These are phyloP conservation scores for Psylliodes chrysocephalus DNA, from an alignment of 2,888 invertebrate species.

Conservation along the genomic window DNA sequence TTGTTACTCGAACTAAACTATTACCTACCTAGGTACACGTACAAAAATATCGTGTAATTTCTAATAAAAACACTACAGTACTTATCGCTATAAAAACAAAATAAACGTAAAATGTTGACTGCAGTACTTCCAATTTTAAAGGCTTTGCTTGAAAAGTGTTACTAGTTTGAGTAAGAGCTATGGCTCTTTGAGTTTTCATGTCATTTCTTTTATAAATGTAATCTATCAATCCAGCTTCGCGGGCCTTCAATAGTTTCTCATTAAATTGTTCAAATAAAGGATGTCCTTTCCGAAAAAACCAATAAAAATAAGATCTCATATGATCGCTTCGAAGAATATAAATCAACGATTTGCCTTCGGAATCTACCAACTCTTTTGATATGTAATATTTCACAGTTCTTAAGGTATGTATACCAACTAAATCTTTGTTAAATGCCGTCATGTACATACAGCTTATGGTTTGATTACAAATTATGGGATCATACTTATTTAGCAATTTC, in stretches of 20 bases:
- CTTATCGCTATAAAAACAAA: background rate
- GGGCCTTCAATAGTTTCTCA: background rate
- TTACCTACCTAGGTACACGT: too few species aligned
- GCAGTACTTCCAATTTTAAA: background rate
- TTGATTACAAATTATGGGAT: too few species aligned
- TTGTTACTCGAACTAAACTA: too few species aligned
- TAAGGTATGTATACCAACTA: too few species aligned
- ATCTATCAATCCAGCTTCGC: background rate
- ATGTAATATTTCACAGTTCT: background rate
- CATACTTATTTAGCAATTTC: too few species aligned
- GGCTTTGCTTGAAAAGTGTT: background rate
- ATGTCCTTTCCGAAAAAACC: background rate
- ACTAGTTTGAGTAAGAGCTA: background rate
- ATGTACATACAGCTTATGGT: too few species aligned
- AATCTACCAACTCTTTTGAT: background rate
- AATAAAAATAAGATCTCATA: background rate
- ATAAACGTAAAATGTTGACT: conserved; percentile 2
- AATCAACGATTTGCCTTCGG: background rate
- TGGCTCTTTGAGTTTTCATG: background rate
- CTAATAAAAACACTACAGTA: too few species aligned
- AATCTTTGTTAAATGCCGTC: too few species aligned
- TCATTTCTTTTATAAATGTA: background rate
- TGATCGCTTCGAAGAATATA: background rate
- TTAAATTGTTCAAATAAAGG: background rate
- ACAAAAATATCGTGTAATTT: too few species aligned